Conservation (phyloP, 2,888 invertebrate genomes). For the Amblyjoppa fuscipennis region DNA sequence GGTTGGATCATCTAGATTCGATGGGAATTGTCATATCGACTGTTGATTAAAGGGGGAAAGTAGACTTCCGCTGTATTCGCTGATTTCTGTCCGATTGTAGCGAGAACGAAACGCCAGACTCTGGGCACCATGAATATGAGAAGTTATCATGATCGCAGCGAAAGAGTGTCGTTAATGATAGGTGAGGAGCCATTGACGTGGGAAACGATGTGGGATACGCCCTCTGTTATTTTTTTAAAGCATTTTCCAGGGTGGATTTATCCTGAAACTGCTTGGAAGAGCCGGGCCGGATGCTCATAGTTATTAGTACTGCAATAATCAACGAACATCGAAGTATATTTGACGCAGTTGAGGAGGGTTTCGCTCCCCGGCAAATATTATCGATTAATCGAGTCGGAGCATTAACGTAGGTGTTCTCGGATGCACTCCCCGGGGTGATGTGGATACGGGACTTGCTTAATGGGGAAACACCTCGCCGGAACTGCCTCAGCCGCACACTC, state of each 20-base stretch:
- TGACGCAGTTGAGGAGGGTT: neutral
- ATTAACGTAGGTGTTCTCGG: slow-evolving; percentile 56
- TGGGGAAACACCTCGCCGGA: slow-evolving; percentile 51
- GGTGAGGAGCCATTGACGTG: no score
- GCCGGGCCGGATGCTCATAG: neutral
- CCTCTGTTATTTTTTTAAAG: no score
- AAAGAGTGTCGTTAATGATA: no score
- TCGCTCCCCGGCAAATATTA: slow-evolving; percentile 19
- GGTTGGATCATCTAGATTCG: neutral
- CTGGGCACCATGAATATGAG: no score
- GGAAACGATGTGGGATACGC: no score
- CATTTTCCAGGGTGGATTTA: no score
- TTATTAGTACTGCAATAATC: neutral
- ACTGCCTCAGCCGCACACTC: slow-evolving; percentile 45
- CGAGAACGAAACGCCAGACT: no score
- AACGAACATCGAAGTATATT: slow-evolving; percentile 9
- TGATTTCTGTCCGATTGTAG: no score
- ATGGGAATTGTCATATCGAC: neutral
- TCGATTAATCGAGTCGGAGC: slow-evolving; percentile 51
- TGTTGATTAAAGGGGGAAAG: no score
- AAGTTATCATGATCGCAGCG: no score
- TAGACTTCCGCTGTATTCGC: no score
- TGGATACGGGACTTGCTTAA: slow-evolving; percentile 58
- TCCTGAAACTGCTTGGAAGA: neutral
- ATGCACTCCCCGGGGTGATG: slow-evolving; percentile 54